Evolutionary conservation across 2,888 invertebrate species (phyloP).

Genomic region (Amphipoea oculea): DNA sequence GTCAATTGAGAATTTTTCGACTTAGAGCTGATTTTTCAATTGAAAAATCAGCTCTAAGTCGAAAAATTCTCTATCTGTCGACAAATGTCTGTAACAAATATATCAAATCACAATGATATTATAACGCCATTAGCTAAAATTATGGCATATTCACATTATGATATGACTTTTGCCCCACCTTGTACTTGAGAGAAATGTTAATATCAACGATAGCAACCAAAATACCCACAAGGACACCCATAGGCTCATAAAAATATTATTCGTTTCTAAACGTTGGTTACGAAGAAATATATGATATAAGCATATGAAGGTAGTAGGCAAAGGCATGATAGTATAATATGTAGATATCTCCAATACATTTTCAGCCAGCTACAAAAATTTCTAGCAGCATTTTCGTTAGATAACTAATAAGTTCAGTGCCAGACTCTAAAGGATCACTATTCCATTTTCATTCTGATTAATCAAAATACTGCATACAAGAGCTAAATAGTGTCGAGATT

Average conservation of each 20-base stretch:
- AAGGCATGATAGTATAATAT: background rate
- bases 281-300: background rate
- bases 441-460: conserved; percentile 30
- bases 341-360: background rate
- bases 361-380: background rate
- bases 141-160: background rate
- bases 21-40: too few species aligned
- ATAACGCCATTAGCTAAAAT: background rate
- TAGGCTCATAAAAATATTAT: background rate
- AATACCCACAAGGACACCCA: background rate
- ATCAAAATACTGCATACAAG: conserved; percentile 44
- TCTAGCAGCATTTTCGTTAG: background rate
- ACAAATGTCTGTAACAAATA: background rate
- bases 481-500: conserved; percentile 44
- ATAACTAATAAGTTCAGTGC: background rate
- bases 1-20: too few species aligned
- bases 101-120: background rate
- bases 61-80: background rate
- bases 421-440: background rate
- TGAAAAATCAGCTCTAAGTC: background rate
- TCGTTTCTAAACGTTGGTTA: background rate
- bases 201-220: background rate
- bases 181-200: background rate
- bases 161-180: background rate
- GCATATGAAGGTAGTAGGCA: background rate